These are phyloP conservation scores for Pseudomyrmex gracilis DNA, from an alignment of 1,140 invertebrate genomes.

Conservation along the genomic window DNA sequence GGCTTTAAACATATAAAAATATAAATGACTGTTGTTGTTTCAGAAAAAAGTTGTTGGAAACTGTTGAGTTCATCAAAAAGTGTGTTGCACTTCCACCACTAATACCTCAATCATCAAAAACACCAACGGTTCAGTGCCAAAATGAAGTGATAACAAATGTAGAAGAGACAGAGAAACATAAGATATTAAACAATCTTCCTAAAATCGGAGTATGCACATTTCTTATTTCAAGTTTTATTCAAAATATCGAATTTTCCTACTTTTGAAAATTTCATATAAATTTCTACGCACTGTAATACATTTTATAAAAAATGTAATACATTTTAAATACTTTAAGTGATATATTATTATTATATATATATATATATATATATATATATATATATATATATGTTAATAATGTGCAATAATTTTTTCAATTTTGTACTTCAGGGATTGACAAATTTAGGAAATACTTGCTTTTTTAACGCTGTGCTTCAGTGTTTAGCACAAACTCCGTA, in stretches of 20 bases:
- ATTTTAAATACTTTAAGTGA: too few species aligned
- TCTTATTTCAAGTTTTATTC: slow-evolving; percentile 8
- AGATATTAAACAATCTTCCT: slow-evolving; percentile 65
- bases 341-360: too few species aligned
- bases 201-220: slow-evolving; percentile 73
- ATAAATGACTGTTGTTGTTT: slow-evolving; percentile 68
- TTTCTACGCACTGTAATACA: too few species aligned
- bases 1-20: background rate
- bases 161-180: slow-evolving; percentile 64
- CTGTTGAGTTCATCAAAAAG: slow-evolving; percentile 85
- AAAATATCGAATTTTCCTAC: background rate
- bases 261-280: background rate
- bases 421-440: slow-evolving; percentile 87
- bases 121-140: slow-evolving; percentile 22
- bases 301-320: too few species aligned
- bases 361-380: too few species aligned
- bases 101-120: slow-evolving; percentile 32
- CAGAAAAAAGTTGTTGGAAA: slow-evolving; percentile 88
- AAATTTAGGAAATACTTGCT: slow-evolving; percentile 98
- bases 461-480: slow-evolving; percentile 98
- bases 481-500: slow-evolving; percentile 94
- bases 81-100: background rate
- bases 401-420: slow-evolving; percentile 53
- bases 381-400: too few species aligned
- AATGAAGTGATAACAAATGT: slow-evolving; percentile 37